phyloP scores from a whole-genome alignment of 2,797 vertebrate genomes.

The Champsocephalus esox region DNA sequence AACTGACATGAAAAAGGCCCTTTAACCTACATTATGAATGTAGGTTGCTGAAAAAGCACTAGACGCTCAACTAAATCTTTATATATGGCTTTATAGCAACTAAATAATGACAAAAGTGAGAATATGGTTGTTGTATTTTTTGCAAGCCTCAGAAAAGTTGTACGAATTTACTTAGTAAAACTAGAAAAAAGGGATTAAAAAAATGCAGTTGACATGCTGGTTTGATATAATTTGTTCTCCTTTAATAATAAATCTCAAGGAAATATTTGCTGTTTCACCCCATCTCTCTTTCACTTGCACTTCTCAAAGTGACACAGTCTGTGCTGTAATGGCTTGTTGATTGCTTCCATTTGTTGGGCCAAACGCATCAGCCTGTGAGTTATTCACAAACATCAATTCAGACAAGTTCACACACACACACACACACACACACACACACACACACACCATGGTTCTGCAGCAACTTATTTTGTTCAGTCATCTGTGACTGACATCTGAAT shows the following conservation, averaged over 20 bases:
- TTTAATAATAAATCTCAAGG: conserved; percentile 27
- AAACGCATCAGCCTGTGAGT: conserved; percentile 56
- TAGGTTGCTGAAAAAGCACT: conserved; percentile 22
- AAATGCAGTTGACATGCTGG: conserved; percentile 26
- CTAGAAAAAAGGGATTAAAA: background rate
- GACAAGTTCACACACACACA: conserved; percentile 24
- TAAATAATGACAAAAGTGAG: conserved; percentile 14
- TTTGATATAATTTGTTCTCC: conserved; percentile 11
- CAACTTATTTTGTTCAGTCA: conserved; percentile 46
- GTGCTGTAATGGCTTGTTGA: conserved; percentile 71
- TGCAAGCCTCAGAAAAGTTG: background rate
- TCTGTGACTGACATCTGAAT: conserved; percentile 68
- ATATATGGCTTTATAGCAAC: conserved; percentile 2
- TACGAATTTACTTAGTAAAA: conserved; percentile 5
- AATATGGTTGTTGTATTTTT: conserved; percentile 11
- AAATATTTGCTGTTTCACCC: conserved; percentile 36
- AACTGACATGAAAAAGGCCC: background rate
- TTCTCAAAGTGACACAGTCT: conserved; percentile 44
- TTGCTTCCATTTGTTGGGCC: conserved; percentile 71
- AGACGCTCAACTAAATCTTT: background rate
- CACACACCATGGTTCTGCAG: conserved; percentile 25
- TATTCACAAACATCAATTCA: conserved; percentile 45
- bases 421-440: conserved; percentile 11
- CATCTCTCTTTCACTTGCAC: conserved; percentile 12
- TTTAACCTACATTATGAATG: conserved; percentile 9